Base-by-base conservation (phyloP, 2,888 invertebrate genomes). In the Drosophila vallismaia region DNA sequence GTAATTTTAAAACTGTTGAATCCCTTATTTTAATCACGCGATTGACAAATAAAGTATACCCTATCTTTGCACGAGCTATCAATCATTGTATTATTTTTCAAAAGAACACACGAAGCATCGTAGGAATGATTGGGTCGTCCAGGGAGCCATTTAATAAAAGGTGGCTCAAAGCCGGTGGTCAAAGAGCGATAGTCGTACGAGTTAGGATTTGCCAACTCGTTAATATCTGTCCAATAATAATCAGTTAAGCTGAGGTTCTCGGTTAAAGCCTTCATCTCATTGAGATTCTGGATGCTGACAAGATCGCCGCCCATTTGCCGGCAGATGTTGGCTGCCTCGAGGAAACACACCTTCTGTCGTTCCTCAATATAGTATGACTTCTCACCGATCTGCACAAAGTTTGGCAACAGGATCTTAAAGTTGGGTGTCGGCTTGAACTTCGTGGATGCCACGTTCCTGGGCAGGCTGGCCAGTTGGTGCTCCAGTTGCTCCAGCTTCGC, bases 341-440 rank as follows among this genome's bases (percentile, higher is more conserved):
- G 33, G 33, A 42, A 62, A 6, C 8, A 33, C 3, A 60, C 2
- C 2, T 0, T 1, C 4, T 36, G 9, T 4, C 49, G 28, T 5
- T 36, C 26, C 29, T 63, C 63, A 29, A 63, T 60, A 28, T 44
- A 60, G 12, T 44, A 63, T 12, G n/a, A 50, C 33, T 42, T 60
- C 1, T 8, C 44, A 1, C 28, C 26, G 12, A 63, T 24, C 6
- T 60, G 33, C 3, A 44, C 31, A 24, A 36, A 60, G 7, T 44
- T 38, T 8, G 14, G 12, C 3, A 5, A 0, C 12, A 49, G 12
- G 4, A 14, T 8, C 1, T 12, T 29, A 3, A 8, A 9, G 1
- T 14, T 42, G 3, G 40, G 40, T 8, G 19, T 1, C 4, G 12
- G 14, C 40, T 19, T 19, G 8, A 53, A 42, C 44, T 53, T 53